phyloP scores from a whole-genome alignment of 1,140 invertebrate species.

The Archivesica marissinica region DNA sequence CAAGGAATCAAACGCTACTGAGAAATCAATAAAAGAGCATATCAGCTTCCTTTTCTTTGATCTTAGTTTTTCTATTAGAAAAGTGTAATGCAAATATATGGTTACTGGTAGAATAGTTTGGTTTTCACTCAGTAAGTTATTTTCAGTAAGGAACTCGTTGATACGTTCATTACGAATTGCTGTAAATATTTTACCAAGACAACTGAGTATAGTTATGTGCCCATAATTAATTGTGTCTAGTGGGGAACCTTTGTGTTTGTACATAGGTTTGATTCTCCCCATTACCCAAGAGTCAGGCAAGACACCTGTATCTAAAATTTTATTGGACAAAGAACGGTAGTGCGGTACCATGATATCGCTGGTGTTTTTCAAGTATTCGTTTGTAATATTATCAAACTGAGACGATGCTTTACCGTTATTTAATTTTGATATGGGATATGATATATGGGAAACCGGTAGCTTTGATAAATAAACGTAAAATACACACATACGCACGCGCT shows the following conservation, averaged over 20 bases:
- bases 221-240: conserved; percentile 41
- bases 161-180: conserved; percentile 38
- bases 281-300: conserved; percentile 48
- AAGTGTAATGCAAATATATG: conserved; percentile 56
- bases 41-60: conserved; percentile 1
- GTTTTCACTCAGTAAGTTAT: conserved; percentile 11
- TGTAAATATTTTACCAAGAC: conserved; percentile 56
- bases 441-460: too few species aligned
- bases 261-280: conserved; percentile 54
- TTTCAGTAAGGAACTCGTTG: conserved; percentile 14
- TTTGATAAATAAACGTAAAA: too few species aligned
- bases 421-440: neutral
- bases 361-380: conserved; percentile 37
- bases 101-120: conserved; percentile 48
- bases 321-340: conserved; percentile 50
- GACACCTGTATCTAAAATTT: conserved; percentile 48
- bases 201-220: conserved; percentile 55
- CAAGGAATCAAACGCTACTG: conserved; percentile 18
- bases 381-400: neutral
- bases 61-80: neutral
- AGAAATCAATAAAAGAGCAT: conserved; percentile 43
- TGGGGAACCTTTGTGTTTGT: conserved; percentile 60
- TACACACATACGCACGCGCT: too few species aligned
- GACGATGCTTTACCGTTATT: neutral
- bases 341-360: conserved; percentile 31